Evolutionary conservation across 2,888 invertebrate genomes (phyloP), one percentile per base, ranked within the genome.

Genomic region (Pristionchus entomophagus): DNA sequence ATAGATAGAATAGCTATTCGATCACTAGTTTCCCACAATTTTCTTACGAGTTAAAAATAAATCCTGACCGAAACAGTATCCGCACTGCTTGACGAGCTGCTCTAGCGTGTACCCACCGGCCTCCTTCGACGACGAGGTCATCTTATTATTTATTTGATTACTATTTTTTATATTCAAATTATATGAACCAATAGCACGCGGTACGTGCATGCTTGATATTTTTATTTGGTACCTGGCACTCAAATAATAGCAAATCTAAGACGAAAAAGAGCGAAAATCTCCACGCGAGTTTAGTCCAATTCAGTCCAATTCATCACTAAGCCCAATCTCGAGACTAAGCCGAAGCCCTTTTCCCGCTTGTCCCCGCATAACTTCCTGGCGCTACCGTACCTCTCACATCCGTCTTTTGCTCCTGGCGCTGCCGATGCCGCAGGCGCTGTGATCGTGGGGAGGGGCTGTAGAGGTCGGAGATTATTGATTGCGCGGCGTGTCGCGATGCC

Each of bases 361-460:
- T 65, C 65, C 35, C 62, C 32, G 56, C 59, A 29, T 10, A 32
- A 29, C 62, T 2, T 65, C 65, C 35, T 19, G 6, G 32, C 19
- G 32, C 59, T 65, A 35, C 65, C 35, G 65, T 65, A 65, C 41
- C 73, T 73, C 73, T 73, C 41, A 73, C 73, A 73, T 73, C 73
- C 73, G 73, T 41, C 26, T 14, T 35, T 38, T 38, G 14, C 69
- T 69, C 38, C 69, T 5, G 35, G 26, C 19, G 69, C 38, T 38
- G 69, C 38, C 3, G 38, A 17, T 19, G 41, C 45, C 41, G 41
- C 73, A 26, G 73, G n/a, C 41, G 45, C 26, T 14, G 69, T 56
- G n/a, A n/a, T n/a, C 84, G 84, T 83, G 77, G n/a, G 59, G 19
- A 65, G 32, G 19, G n/a, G 35, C 35, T 35, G 35, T 29, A 35